These are phyloP conservation scores for Pomatostomus ruficeps DNA, from an alignment of 2,113 vertebrate genomes.

Conservation along the genomic window DNA sequence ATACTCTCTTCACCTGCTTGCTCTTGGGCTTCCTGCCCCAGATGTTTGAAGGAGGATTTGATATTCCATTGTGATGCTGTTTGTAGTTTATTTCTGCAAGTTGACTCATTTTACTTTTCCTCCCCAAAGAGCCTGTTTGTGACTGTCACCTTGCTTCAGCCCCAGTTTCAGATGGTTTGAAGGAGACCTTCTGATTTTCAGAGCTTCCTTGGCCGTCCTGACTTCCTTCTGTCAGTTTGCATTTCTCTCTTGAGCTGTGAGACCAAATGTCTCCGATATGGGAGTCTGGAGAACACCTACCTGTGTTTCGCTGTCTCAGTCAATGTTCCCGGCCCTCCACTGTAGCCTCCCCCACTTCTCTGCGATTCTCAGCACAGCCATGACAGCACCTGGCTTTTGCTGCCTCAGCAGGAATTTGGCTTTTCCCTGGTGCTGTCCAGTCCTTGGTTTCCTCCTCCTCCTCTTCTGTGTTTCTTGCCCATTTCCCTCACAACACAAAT, in stretches of 20 bases:
- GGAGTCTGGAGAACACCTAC: background rate
- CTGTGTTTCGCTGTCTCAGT: background rate
- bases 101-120: background rate
- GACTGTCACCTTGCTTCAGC: background rate
- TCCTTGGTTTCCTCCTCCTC: background rate
- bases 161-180: background rate
- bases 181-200: background rate
- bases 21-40: background rate
- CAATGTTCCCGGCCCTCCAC: background rate
- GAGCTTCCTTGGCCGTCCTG: background rate
- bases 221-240: background rate
- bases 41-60: background rate
- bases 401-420: background rate
- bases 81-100: background rate
- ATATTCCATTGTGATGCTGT: background rate
- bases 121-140: background rate
- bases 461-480: background rate
- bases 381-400: background rate
- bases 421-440: background rate
- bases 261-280: background rate
- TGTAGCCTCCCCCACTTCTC: background rate
- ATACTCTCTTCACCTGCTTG: conserved; percentile 16
- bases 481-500: background rate
- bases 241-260: background rate
- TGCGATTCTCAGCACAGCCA: background rate